Evolutionary conservation across 2,888 invertebrate genomes (phyloP), one percentile per base, ranked within the genome.

Genomic region (Lycia hirtaria): DNA sequence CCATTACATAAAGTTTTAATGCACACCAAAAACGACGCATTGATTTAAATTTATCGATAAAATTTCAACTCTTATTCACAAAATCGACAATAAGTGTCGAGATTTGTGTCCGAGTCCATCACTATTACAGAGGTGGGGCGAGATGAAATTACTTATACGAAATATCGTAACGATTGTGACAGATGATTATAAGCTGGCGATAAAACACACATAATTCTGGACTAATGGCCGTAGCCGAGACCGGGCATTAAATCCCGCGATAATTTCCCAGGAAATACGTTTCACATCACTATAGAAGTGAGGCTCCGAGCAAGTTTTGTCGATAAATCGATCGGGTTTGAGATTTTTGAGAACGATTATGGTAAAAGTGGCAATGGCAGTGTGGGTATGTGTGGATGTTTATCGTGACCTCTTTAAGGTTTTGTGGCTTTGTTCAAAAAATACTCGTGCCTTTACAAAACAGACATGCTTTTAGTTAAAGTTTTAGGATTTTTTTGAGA

Each of bases 161-260:
- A 91, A 91, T 89, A 90, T 87, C 84, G 86, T 90, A 88, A 88
- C 85, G 87, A 89, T 90, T 89, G 91, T 92, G 92, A 92, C 92
- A 92, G 89, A 91, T 91, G 90, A 92, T 91, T 91, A 91, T 91
- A 91, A 91, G 88, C 87, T 85, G 84, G 87, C 87, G 90, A 91
- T 91, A 91, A 92, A 92, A 92, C 90, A 91, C 83, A 92, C 90
- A 92, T 90, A 90, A 91, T 91, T 91, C 89, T 81, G 81, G 76
- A 75, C 76, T 88, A 88, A 90, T 88, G 81, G 88, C 78, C 77
- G 48, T 70, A 68, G 67, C 69, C 64, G 74, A 67, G 69, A 68
- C 65, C 69, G 58, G 68, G 72, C 75, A 76, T 78, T 78, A 78
- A 71, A 67, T 60, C 68, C 65, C 69, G 71, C 77, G 77, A 77